Conservation (phyloP, 92 coral and sea anemone genomes). For the Actinernus sp. region DNA sequence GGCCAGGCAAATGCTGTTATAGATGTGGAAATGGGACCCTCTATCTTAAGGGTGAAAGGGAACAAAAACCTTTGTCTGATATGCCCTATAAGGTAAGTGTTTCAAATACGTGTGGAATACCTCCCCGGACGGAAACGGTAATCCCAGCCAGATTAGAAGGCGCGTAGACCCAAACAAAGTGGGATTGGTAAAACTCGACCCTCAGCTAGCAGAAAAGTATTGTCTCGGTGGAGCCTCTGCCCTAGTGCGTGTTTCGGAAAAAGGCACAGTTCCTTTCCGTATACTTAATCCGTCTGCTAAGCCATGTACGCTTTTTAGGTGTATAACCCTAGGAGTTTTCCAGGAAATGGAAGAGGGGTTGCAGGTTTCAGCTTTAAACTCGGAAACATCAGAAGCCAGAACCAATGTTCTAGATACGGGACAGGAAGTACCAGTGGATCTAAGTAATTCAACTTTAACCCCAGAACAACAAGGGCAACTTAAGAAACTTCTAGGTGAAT, state of each 20-base stretch:
- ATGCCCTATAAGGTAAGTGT: conserved; percentile 11
- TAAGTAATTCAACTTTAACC: conserved; percentile 1
- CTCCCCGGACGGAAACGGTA: conserved; percentile 54
- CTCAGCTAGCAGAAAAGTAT: background rate
- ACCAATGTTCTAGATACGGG: background rate
- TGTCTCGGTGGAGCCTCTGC: background rate
- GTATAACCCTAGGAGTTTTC: background rate
- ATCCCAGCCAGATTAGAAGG: conserved; percentile 30
- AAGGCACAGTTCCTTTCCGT: conserved; percentile 28
- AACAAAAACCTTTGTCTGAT: background rate
- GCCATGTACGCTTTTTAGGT: background rate
- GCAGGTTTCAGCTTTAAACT: background rate
- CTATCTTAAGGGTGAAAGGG: background rate
- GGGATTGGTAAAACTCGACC: conserved; percentile 48
- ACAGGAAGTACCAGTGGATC: background rate
- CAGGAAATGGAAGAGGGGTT: background rate
- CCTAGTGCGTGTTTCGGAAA: background rate
- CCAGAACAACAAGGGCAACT: conserved; percentile 8
- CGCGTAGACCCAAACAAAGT: conserved; percentile 9
- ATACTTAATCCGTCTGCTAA: background rate
- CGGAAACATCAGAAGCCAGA: background rate
- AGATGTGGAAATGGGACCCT: too few relatives aligned
- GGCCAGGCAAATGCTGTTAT: too few relatives aligned
- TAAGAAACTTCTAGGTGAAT: conserved; percentile 6
- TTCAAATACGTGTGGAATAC: conserved; percentile 13